Conservation (phyloP, 2,113 vertebrate genomes). For the Tringa solitaria region DNA sequence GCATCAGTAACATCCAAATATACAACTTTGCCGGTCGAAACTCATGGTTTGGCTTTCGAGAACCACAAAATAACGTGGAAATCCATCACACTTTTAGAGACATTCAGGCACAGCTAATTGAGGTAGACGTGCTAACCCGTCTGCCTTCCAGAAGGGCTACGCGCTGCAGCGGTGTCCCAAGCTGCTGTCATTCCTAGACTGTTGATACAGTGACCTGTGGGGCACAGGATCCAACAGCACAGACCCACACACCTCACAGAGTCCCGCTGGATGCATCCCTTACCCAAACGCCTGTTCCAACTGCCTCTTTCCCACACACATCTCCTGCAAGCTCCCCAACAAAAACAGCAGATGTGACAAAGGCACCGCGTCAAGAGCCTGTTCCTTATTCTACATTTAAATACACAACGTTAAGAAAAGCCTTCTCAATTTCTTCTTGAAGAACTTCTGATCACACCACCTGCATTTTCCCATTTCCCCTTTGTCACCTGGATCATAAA, state of each 20-base stretch:
- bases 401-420: background rate
- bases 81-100: background rate
- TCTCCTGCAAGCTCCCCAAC: background rate
- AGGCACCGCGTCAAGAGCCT: background rate
- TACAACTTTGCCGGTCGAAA: background rate
- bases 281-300: fast-evolving
- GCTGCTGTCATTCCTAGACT: background rate
- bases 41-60: background rate
- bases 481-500: background rate
- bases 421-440: background rate
- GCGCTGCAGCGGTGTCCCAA: fast-evolving
- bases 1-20: fast-evolving
- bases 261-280: fast-evolving
- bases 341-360: fast-evolving
- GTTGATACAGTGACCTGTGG: fast-evolving
- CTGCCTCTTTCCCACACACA: fast-evolving
- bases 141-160: background rate
- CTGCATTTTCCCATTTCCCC: background rate
- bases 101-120: background rate
- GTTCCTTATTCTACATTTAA: background rate
- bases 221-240: background rate
- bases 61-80: background rate
- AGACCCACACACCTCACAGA: background rate
- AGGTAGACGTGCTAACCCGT: background rate
- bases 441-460: background rate